phyloP scores from a whole-genome alignment of 1,140 invertebrate species.

The Brachionus sp. region DNA sequence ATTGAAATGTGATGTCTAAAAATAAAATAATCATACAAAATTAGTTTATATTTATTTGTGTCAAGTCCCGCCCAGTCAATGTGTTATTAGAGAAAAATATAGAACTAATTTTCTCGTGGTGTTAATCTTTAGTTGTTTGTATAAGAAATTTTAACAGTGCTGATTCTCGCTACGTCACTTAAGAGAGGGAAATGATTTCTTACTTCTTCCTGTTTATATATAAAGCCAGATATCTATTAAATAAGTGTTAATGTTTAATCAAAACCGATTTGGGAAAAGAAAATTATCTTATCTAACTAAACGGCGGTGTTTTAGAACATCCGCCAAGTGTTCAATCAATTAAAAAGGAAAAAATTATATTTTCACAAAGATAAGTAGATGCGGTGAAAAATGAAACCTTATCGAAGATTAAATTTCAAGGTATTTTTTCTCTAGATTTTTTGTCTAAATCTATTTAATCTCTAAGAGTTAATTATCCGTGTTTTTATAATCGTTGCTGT shows the following conservation, averaged over 20 bases:
- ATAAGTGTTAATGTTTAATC: slow-evolving; percentile 8
- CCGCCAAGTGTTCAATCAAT: slow-evolving; percentile 2
- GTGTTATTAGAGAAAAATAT: slow-evolving; percentile 14
- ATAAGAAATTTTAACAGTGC: slow-evolving; percentile 19
- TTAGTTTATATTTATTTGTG: not conserved
- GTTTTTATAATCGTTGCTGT: not conserved
- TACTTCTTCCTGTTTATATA: not conserved
- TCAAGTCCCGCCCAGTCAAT: not conserved
- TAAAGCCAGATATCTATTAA: not conserved
- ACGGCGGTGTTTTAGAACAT: not conserved
- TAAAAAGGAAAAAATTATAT: not conserved
- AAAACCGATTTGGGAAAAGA: slow-evolving; percentile 1
- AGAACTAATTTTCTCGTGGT: not conserved
- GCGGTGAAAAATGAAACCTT: not conserved
- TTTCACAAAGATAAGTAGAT: not conserved
- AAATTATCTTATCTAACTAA: slow-evolving; percentile 25
- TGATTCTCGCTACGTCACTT: not conserved
- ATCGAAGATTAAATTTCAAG: not conserved
- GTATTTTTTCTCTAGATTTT: not conserved
- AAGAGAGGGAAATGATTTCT: not conserved
- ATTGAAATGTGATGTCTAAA: not conserved
- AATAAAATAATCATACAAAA: not conserved
- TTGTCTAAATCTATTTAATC: not conserved
- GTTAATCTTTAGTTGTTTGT: slow-evolving; percentile 31
- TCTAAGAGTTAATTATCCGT: not conserved